Evolutionary conservation across 2,888 invertebrate species (phyloP), one percentile per base, ranked within the genome.

Genomic region (Ganaspis brasiliensis): DNA sequence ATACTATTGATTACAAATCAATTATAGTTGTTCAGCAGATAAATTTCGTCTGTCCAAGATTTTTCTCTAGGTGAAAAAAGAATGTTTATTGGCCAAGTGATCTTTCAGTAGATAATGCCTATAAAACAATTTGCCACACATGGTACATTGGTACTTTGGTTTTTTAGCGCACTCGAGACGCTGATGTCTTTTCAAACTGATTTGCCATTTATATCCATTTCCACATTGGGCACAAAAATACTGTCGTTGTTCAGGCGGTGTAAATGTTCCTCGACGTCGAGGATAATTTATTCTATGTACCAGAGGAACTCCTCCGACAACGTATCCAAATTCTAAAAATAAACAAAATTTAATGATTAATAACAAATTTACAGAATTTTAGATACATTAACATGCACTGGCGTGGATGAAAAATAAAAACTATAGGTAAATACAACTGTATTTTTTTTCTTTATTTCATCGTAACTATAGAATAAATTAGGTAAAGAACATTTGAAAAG

Each of bases 61-160:
- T 9, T 4, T 9, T 26, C 3, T 26, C 26, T 61, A 61, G 21
- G 16, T 9, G 19, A 19, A 52, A 52, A 52, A 73, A 26, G 57
- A 82, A 19, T 93, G 93, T 75, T 90, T 90, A 12, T 86, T 52
- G 19, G 52, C 86, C 40, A 87, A 89, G 78, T 93, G 93, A 35
- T 92, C 92, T 4, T 88, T 92, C 26, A 93, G 84, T 82, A 92
- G 92, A 83, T 93, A 93, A 81, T 92, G 92, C 71, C 92, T 90
- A 78, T 92, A 92, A 83, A 93, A 92, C 56, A 82, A 84, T 77
- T 89, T 90, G 16, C 79, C 84, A 76, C 92, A 92, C 8, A 85
- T 76, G 6, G 79, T 79, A 78, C 92, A 92, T 0, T 78, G 77
- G 78, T 87, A 91, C 16, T 87, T 88, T 0, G 92, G 91, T 37